Conservation (phyloP, 2,888 invertebrate genomes). For the Parochlus steinenii region DNA sequence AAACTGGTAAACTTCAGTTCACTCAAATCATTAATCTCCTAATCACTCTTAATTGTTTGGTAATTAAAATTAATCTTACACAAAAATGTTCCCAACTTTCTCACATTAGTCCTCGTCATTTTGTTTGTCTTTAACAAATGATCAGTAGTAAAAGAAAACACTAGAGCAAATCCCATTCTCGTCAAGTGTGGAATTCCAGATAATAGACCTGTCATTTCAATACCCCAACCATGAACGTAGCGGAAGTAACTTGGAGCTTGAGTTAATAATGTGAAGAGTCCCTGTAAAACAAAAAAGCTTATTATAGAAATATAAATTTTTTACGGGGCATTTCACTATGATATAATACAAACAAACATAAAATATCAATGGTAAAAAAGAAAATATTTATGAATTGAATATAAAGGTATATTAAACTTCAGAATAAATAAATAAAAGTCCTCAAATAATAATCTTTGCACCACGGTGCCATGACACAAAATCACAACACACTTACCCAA, state of each 20-base stretch:
- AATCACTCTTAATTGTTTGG: background rate
- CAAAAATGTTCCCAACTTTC: slow-evolving; percentile 43
- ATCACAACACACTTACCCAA: no score
- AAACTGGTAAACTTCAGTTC: no score
- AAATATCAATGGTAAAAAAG: no score
- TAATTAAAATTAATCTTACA: slow-evolving; percentile 27
- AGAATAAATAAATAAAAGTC: no score
- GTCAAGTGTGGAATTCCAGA: slow-evolving; percentile 45
- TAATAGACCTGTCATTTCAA: slow-evolving; percentile 40
- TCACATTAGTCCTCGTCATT: slow-evolving; percentile 41
- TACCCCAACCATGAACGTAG: slow-evolving; percentile 49
- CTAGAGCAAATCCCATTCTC: slow-evolving; percentile 39
- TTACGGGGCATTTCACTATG: no score
- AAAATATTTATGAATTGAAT: no score
- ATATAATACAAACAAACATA: no score
- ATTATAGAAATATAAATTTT: no score
- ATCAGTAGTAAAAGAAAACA: slow-evolving; percentile 40
- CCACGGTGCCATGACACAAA: no score
- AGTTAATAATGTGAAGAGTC: slow-evolving; percentile 51
- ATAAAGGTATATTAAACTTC: no score
- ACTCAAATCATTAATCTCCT: slow-evolving; percentile 3
- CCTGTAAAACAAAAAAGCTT: no score
- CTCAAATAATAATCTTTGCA: no score
- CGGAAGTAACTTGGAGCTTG: slow-evolving; percentile 54
- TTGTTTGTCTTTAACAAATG: slow-evolving; percentile 37